Conservation (phyloP, 2,888 invertebrate genomes). For the Hirudinaria manillensis region DNA sequence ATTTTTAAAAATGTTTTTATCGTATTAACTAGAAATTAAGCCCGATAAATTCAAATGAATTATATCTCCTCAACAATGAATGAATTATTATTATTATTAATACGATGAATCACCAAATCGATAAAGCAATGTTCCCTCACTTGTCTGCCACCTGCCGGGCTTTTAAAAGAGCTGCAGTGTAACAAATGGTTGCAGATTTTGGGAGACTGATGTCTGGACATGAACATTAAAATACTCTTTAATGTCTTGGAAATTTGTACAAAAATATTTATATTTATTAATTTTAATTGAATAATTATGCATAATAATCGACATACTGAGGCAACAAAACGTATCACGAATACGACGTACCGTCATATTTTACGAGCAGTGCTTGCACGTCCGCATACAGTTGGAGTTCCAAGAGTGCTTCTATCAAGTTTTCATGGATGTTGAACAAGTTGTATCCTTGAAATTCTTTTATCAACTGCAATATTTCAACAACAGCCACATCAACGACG, state of each 20-base stretch:
- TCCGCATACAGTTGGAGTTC: constrained; percentile 95
- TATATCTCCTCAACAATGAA: background rate
- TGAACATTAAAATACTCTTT: background rate
- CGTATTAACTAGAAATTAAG: too few species aligned
- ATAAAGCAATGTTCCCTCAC: constrained; percentile 50
- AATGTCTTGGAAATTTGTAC: background rate
- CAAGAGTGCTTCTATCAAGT: constrained; percentile 85
- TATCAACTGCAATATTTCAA: constrained; percentile 62
- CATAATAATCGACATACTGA: too few species aligned
- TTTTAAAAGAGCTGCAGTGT: constrained; percentile 86
- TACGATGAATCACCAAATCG: background rate
- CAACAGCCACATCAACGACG: background rate
- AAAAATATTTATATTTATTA: background rate
- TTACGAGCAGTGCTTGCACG: constrained; percentile 83
- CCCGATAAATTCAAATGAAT: background rate
- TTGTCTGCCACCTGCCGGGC: constrained; percentile 83
- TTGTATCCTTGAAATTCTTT: constrained; percentile 94
- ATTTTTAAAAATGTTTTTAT: background rate
- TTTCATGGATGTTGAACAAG: constrained; percentile 87
- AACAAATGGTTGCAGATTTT: constrained; percentile 88
- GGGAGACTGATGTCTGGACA: constrained; percentile 75
- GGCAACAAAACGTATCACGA: background rate
- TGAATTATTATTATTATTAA: background rate
- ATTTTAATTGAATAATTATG: too few species aligned
- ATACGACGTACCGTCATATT: constrained; percentile 66